A percentile compares a stretch with the other conserved stretches of the same genome.
Conservation (phyloP, 2,797 vertebrate species). For the Bucorvus abyssinicus region DNA sequence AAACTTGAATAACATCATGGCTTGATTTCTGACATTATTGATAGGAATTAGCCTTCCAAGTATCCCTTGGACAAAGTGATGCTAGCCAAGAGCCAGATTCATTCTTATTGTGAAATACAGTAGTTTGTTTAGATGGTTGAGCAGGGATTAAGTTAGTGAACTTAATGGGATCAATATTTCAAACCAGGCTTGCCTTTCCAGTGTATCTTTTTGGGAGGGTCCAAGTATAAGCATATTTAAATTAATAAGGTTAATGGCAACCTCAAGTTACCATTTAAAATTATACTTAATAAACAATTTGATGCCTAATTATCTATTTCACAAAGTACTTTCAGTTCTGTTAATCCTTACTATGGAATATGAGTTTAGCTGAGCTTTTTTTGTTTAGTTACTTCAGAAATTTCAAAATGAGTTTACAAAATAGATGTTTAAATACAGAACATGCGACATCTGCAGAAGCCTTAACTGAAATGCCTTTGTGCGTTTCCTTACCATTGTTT, state of each 20-base stretch:
- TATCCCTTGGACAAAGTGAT: not conserved
- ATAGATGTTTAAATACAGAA: not conserved
- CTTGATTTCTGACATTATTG: not conserved
- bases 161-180: not conserved
- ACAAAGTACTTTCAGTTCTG: not conserved
- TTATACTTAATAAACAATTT: not conserved
- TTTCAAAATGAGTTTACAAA: not conserved
- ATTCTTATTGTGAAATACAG: not conserved
- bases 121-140: not conserved
- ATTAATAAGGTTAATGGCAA: not conserved
- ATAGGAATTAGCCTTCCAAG: not conserved
- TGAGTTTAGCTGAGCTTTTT: not conserved
- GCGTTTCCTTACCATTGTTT: not conserved
- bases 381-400: not conserved
- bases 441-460: conserved; percentile 15
- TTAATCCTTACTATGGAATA: not conserved
- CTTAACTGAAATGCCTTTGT: conserved; percentile 42
- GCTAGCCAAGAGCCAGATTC: not conserved
- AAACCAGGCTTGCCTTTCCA: not conserved
- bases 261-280: not conserved
- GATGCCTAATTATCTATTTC: not conserved
- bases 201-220: not conserved
- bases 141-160: not conserved
- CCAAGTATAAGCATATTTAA: not conserved
- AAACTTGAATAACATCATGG: not conserved